These are phyloP conservation scores for Apostichopus parvimensis DNA, from an alignment of 35 echinoderm and acorn worm genomes.

Conservation along the genomic window DNA sequence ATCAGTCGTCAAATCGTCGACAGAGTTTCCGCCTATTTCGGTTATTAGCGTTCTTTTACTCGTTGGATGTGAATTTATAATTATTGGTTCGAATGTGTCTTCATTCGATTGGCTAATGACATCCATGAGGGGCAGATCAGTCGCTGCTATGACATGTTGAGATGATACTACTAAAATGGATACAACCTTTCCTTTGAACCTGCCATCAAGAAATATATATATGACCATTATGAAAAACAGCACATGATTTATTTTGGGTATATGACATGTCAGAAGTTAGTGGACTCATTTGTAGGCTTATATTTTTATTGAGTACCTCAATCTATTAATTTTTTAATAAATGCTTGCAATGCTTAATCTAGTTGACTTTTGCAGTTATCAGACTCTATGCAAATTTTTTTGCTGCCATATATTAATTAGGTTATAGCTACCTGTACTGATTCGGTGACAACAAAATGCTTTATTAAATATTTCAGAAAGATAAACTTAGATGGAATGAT, in stretches of 20 bases:
- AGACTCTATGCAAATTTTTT: too few species aligned
- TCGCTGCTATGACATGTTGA: not conserved
- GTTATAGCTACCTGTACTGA: too few species aligned
- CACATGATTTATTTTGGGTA: too few species aligned
- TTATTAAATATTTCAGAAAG: too few species aligned
- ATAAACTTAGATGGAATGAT: too few species aligned
- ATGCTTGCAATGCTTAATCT: not conserved
- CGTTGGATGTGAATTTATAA: not conserved
- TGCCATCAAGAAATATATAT: not conserved
- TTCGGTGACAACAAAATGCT: too few species aligned
- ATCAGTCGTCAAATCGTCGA: not conserved
- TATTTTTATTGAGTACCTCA: too few species aligned
- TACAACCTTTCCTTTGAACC: constrained; percentile 2
- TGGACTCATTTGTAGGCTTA: too few species aligned
- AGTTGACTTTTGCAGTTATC: too few species aligned
- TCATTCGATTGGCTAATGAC: constrained; percentile 37
- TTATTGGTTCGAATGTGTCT: constrained; percentile 27
- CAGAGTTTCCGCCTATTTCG: not conserved
- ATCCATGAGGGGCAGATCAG: constrained; percentile 16
- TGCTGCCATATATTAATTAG: too few species aligned
- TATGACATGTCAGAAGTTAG: too few species aligned
- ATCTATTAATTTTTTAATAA: not conserved
- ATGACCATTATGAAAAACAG: not conserved
- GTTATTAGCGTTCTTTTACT: constrained; percentile 19
- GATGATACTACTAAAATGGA: not conserved